Conservation (phyloP, 2,888 invertebrate genomes). For the Brachypalpus laphriformis region DNA sequence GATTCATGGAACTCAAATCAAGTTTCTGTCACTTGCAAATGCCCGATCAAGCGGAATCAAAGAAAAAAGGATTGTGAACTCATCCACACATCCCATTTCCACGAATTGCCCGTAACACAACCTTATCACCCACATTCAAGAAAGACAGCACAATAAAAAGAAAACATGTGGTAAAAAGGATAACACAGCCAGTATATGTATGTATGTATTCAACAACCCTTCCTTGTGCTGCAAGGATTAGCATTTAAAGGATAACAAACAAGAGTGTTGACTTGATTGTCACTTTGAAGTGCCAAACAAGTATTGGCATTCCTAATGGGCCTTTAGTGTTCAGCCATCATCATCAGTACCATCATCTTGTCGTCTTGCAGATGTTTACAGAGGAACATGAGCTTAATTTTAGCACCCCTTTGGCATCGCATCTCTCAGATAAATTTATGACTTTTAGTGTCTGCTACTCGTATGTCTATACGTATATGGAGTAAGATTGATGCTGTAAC, state of each 20-base stretch:
- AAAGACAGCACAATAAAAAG: slow-evolving; percentile 18
- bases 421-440: slow-evolving; percentile 42
- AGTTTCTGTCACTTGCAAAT: slow-evolving; percentile 63
- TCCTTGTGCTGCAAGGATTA: slow-evolving; percentile 50
- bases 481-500: slow-evolving; percentile 63
- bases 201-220: slow-evolving; percentile 20
- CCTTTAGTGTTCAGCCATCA: slow-evolving; percentile 74
- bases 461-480: not conserved
- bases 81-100: slow-evolving; percentile 50
- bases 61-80: slow-evolving; percentile 57
- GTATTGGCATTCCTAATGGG: slow-evolving; percentile 76
- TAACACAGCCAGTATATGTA: slow-evolving; percentile 33
- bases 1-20: slow-evolving; percentile 26
- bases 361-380: slow-evolving; percentile 60
- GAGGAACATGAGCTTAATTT: slow-evolving; percentile 70
- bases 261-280: slow-evolving; percentile 70
- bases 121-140: slow-evolving; percentile 5
- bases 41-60: slow-evolving; percentile 64
- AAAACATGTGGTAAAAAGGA: slow-evolving; percentile 68
- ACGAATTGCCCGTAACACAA: slow-evolving; percentile 40
- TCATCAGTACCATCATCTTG: slow-evolving; percentile 44
- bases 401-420: slow-evolving; percentile 55
- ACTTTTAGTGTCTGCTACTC: slow-evolving; percentile 6
- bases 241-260: slow-evolving; percentile 72
- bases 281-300: slow-evolving; percentile 74